These are phyloP conservation scores for Argyresthia goedartella DNA, from an alignment of 2,888 invertebrate species.

Conservation along the genomic window DNA sequence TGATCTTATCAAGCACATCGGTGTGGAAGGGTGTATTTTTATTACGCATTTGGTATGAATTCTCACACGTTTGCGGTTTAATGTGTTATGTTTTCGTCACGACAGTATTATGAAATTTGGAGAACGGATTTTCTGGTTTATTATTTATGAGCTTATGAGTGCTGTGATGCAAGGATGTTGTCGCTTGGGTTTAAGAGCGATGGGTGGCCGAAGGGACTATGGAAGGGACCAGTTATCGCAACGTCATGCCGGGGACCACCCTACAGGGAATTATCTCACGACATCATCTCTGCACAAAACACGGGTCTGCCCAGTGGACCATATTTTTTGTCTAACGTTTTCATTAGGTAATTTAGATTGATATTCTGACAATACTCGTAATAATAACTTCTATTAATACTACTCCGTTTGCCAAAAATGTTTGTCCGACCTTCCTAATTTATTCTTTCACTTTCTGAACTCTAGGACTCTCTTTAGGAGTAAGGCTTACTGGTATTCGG, in stretches of 20 bases:
- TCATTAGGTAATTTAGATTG: no score
- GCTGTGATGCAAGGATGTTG: not conserved
- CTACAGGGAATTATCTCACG: conserved; percentile 35
- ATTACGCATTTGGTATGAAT: conserved; percentile 34
- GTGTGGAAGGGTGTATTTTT: conserved; percentile 30
- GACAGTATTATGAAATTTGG: conserved; percentile 5
- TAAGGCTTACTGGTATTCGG: no score
- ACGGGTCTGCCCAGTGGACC: conserved; percentile 43
- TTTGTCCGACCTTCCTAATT: no score
- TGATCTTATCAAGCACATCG: conserved; percentile 2
- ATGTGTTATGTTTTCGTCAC: conserved; percentile 19
- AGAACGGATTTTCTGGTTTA: not conserved
- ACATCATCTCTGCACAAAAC: conserved; percentile 48
- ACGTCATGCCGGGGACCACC: conserved; percentile 43
- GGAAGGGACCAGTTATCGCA: not conserved
- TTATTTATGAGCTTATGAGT: not conserved
- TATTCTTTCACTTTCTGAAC: no score
- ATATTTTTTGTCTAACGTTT: no score
- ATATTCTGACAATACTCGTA: no score
- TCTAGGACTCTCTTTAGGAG: no score
- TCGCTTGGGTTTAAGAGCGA: conserved; percentile 3
- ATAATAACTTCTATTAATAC: no score
- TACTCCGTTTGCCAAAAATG: no score
- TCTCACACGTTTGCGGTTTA: conserved; percentile 29
- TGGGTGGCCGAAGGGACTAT: conserved; percentile 18